A percentile compares a stretch with the other conserved stretches of the same genome.
Evolutionary conservation across 1,140 invertebrate genomes (phyloP).

Genomic region (Drosophila tropicalis): DNA sequence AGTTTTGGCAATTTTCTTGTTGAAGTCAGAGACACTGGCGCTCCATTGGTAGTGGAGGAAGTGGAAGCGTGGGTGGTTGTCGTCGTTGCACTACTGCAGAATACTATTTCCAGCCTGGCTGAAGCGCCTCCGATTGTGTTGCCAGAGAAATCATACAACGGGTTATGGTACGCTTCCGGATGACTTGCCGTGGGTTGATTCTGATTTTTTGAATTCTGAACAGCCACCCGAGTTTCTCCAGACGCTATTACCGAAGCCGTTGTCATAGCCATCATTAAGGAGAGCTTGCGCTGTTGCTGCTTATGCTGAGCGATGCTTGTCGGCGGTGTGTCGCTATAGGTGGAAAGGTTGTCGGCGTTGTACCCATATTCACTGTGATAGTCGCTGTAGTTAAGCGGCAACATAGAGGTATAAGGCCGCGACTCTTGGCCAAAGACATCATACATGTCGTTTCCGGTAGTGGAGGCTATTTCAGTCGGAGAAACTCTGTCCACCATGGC

Average conservation of each 20-base stretch:
- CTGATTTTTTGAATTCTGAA: slow-evolving; percentile 42
- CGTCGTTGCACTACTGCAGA: slow-evolving; percentile 5
- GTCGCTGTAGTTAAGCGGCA: slow-evolving; percentile 85
- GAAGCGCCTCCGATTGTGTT: slow-evolving; percentile 37
- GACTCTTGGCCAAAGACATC: slow-evolving; percentile 41
- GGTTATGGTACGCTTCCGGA: slow-evolving; percentile 1
- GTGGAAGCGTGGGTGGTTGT: not conserved
- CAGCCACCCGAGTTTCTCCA: slow-evolving; percentile 71
- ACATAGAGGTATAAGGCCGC: slow-evolving; percentile 68
- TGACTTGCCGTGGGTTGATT: slow-evolving; percentile 17
- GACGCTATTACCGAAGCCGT: slow-evolving; percentile 81
- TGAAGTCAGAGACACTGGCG: slow-evolving; percentile 34
- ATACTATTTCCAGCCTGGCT: slow-evolving; percentile 20
- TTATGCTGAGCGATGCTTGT: slow-evolving; percentile 59
- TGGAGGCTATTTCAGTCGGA: slow-evolving; percentile 1
- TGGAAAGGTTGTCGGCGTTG: slow-evolving; percentile 61
- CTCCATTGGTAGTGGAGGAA: slow-evolving; percentile 2
- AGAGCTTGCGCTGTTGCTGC: slow-evolving; percentile 69
- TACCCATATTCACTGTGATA: slow-evolving; percentile 85
- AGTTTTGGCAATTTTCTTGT: slow-evolving; percentile 80
- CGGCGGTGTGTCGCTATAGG: slow-evolving; percentile 66
- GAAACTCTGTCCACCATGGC: not conserved
- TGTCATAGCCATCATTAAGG: slow-evolving; percentile 80
- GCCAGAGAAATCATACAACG: slow-evolving; percentile 3
- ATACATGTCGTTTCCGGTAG: slow-evolving; percentile 29